Conservation (phyloP, 2,888 invertebrate species). For the Exephanes ischioxanthus region DNA sequence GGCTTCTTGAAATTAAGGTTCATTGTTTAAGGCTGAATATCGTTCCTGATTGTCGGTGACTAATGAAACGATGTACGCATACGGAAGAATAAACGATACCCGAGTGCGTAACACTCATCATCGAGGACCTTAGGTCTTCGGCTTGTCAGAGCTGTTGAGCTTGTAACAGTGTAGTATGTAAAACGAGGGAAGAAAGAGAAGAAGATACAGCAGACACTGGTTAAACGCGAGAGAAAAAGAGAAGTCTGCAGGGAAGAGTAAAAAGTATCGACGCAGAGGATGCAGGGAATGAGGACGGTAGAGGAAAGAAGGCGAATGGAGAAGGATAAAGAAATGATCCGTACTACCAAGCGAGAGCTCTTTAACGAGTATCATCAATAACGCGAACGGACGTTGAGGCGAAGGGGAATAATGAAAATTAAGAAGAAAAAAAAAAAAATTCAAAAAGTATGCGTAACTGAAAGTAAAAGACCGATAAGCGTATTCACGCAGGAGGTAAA, state of each 20-base stretch:
- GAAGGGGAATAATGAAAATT: slow-evolving; percentile 42
- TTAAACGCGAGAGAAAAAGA: slow-evolving; percentile 35
- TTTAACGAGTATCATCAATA: slow-evolving; percentile 80
- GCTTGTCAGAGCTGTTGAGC: slow-evolving; percentile 45
- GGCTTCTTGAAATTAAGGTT: slow-evolving; percentile 78
- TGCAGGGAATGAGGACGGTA: slow-evolving; percentile 34
- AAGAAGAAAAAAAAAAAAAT: slow-evolving; percentile 15
- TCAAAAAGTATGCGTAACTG: neutral
- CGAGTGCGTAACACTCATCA: slow-evolving; percentile 36
- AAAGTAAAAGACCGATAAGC: slow-evolving; percentile 53
- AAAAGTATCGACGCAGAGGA: slow-evolving; percentile 6
- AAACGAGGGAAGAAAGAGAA: slow-evolving; percentile 35
- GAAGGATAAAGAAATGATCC: slow-evolving; percentile 57
- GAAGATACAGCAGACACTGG: slow-evolving; percentile 2
- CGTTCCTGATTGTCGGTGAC: slow-evolving; percentile 80
- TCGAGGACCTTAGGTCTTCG: slow-evolving; percentile 41
- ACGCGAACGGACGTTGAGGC: slow-evolving; percentile 73
- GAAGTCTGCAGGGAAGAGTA: slow-evolving; percentile 13
- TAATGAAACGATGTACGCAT: slow-evolving; percentile 71
- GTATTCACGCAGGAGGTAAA: slow-evolving; percentile 32
- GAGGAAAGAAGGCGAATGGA: slow-evolving; percentile 62
- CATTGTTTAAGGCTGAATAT: slow-evolving; percentile 80
- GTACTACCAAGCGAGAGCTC: slow-evolving; percentile 70
- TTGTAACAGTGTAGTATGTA: slow-evolving; percentile 30
- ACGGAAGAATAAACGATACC: slow-evolving; percentile 29